Percentiles rank a stretch among this genome's conserved stretches.
Conservation (phyloP, 2,113 vertebrate genomes). For the Semicossyphus pulcher region DNA sequence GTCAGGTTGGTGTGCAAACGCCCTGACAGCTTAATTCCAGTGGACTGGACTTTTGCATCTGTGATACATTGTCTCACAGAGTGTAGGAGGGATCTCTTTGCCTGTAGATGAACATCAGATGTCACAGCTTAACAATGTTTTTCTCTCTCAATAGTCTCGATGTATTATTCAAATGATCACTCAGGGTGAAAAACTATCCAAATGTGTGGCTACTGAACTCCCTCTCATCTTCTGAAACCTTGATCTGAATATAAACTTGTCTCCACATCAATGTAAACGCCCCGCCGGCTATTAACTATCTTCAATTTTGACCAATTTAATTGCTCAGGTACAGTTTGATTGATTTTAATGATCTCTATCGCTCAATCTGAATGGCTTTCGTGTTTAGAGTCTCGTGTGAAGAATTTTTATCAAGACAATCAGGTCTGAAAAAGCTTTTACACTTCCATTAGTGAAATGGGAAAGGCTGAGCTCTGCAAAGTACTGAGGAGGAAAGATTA, state of each 20-base stretch:
- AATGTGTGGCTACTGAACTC: slow-evolving; percentile 34
- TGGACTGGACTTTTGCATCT: neutral
- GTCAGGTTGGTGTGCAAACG: neutral
- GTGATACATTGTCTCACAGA: slow-evolving; percentile 3
- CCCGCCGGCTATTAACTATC: slow-evolving; percentile 21
- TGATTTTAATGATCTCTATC: slow-evolving; percentile 58
- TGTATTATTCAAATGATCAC: slow-evolving; percentile 28
- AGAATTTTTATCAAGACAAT: slow-evolving; percentile 50
- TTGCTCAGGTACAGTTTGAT: slow-evolving; percentile 43
- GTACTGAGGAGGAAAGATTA: slow-evolving; percentile 3
- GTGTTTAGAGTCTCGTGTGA: slow-evolving; percentile 41
- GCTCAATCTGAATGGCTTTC: slow-evolving; percentile 38
- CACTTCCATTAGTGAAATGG: slow-evolving; percentile 31
- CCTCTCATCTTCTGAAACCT: slow-evolving; percentile 39
- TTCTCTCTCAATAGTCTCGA: slow-evolving; percentile 29
- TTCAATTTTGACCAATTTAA: slow-evolving; percentile 46
- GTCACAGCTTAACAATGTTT: slow-evolving; percentile 22
- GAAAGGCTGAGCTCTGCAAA: slow-evolving; percentile 6
- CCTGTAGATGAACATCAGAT: slow-evolving; percentile 20
- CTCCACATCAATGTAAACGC: slow-evolving; percentile 24
- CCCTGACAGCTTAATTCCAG: slow-evolving; percentile 17
- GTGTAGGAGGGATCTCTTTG: neutral
- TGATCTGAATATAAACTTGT: slow-evolving; percentile 43
- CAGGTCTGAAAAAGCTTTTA: slow-evolving; percentile 35
- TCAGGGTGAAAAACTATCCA: slow-evolving; percentile 27